Evolutionary conservation across 2,888 invertebrate species (phyloP), one percentile per base, ranked within the genome.

Genomic region (Hemaris fuciformis): DNA sequence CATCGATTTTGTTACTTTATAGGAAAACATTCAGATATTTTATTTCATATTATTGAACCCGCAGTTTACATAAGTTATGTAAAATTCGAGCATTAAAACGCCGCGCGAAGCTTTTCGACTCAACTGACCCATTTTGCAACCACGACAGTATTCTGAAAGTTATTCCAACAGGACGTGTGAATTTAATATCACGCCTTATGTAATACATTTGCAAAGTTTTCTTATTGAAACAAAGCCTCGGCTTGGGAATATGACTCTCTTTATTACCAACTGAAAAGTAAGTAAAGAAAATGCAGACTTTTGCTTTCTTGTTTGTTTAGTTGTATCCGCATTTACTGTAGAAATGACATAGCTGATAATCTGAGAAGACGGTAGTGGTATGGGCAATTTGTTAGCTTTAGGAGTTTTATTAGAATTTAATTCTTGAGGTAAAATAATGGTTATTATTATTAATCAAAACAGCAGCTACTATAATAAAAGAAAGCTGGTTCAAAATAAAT

Each of bases 21-120:
- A 31, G 3, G 18, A 63, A 60, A 53, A 38, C 66, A 67, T 43
- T 42, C 57, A 38, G 63, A 64, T 62, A 66, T 63, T 66, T 60
- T 31, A 56, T 59, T 58, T 42, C 4, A 25, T 22, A 46, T n/a
- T n/a, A n/a, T 23, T n/a, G 59, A 46, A 59, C n/a, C 13, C 20
- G 18, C 59, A 27, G 15, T 59, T 8, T 59, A 42, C 43, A 22
- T 74, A 73, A 62, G 70, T 76, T 78, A 79, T 77, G 74, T 75
- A 77, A 81, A 81, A 81, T 83, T 78, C 75, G 81, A 80, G 75
- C 77, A 69, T 73, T 72, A 69, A 66, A 69, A 68, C 64, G 67
- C 65, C 63, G 71, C 65, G 64, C 66, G 66, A 72, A 68, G 66
- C 63, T 66, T 73, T 72, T 75, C 71, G 77, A 79, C 73, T 72